Conservation (phyloP, 2,888 invertebrate species). For the Leptinotarsa haldemani region DNA sequence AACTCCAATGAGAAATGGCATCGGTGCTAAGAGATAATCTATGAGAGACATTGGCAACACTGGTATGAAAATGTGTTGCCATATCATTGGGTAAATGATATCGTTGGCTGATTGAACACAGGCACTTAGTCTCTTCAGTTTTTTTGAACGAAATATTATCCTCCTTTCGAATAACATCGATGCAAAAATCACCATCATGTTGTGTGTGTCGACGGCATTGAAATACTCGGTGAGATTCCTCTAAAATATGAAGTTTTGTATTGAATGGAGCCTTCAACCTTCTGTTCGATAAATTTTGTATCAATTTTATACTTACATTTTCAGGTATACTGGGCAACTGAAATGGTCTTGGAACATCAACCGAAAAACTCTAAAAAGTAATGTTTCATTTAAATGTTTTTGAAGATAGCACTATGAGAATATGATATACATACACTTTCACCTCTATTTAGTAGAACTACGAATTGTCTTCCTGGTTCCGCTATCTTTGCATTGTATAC, state of each 20-base stretch:
- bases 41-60: slow-evolving; percentile 89
- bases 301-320: slow-evolving; percentile 79
- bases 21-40: slow-evolving; percentile 93
- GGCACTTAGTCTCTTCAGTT: slow-evolving; percentile 89
- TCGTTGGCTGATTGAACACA: slow-evolving; percentile 95
- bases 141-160: slow-evolving; percentile 91
- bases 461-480: slow-evolving; percentile 75
- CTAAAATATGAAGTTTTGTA: slow-evolving; percentile 68
- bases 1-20: slow-evolving; percentile 98
- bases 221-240: slow-evolving; percentile 97
- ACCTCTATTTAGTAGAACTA: slow-evolving; percentile 72
- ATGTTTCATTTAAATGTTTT: background rate
- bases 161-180: slow-evolving; percentile 94
- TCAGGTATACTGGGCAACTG: slow-evolving; percentile 94
- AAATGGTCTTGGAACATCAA: slow-evolving; percentile 82
- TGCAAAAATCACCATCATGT: slow-evolving; percentile 96
- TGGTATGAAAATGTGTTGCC: slow-evolving; percentile 99
- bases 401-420: too few species aligned
- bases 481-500: slow-evolving; percentile 78
- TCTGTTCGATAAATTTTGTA: background rate
- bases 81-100: slow-evolving; percentile 96
- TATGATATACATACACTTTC: slow-evolving; percentile 68
- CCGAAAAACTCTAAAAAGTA: slow-evolving; percentile 79
- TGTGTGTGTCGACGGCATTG: slow-evolving; percentile 93
- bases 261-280: too few species aligned